Evolutionary conservation across 2,888 invertebrate species (phyloP).

Genomic region (Pegoplata infirma): DNA sequence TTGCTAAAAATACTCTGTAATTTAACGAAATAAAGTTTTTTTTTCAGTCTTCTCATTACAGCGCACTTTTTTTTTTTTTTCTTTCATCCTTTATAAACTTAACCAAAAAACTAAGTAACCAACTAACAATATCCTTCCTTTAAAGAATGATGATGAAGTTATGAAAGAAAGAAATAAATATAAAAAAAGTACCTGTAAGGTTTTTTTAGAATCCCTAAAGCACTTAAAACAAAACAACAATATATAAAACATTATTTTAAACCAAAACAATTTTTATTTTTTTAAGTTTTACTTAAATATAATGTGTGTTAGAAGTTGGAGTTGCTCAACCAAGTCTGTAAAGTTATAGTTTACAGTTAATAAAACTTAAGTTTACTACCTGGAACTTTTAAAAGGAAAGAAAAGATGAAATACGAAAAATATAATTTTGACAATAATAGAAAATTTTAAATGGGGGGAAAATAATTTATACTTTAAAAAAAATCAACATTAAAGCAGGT

Average conservation of each 20-base stretch:
- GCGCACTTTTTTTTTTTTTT: too few relatives aligned
- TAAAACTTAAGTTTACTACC: conserved; percentile 40
- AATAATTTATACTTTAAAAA: too few relatives aligned
- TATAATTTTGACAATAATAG: neutral
- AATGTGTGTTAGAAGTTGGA: neutral
- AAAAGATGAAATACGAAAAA: conserved; percentile 4
- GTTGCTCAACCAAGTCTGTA: conserved; percentile 1
- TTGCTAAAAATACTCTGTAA: neutral
- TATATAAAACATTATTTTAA: conserved; percentile 30
- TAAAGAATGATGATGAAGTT: neutral
- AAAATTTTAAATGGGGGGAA: neutral
- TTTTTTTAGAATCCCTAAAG: conserved; percentile 22
- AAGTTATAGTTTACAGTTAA: conserved; percentile 50
- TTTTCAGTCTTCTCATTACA: neutral
- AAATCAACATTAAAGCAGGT: too few relatives aligned
- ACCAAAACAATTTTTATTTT: conserved; percentile 21
- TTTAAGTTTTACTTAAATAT: neutral
- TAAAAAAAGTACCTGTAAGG: neutral
- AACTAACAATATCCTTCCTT: conserved; percentile 43
- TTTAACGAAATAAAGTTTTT: neutral
- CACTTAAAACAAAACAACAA: conserved; percentile 16
- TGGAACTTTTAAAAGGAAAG: neutral
- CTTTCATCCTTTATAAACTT: neutral
- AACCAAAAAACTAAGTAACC: conserved; percentile 17
- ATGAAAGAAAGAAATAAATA: too few relatives aligned